A percentile compares a stretch with the other conserved stretches of the same genome.
Evolutionary conservation across 2,113 vertebrate species (phyloP).

Genomic region (human): GRCh38 chr3:38105501-38106000

Average conservation of each 20-base stretch:
- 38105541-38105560: background rate
- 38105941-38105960: background rate
- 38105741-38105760: background rate
- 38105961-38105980: background rate
- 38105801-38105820: background rate
- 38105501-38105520: background rate
- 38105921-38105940: background rate
- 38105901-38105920: background rate
- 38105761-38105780: background rate
- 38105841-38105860: background rate
- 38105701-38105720: background rate
- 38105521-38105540: background rate
- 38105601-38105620: background rate
- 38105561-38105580: background rate
- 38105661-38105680: background rate
- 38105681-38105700: background rate
- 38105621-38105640: background rate
- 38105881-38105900: background rate
- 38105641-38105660: background rate
- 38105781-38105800: background rate
- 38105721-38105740: background rate
- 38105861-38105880: background rate
- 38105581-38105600: background rate
- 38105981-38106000: background rate
- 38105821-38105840: background rate